Percentiles rank a stretch among this genome's conserved stretches.
Conservation (phyloP, 2,113 vertebrate genomes). For the Cavia porcellus region DNA sequence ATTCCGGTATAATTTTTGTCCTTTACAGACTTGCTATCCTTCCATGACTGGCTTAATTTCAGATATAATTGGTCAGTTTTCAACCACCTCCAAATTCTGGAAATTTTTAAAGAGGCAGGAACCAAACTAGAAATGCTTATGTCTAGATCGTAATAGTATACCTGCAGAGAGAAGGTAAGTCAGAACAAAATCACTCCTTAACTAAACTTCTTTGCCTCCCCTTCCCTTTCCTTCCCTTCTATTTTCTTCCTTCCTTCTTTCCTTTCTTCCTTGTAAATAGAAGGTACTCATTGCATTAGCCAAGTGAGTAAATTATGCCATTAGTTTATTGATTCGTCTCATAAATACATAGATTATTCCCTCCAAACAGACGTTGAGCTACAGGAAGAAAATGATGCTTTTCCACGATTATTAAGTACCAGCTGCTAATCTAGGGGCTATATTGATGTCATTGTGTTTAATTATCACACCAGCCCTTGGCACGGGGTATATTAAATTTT, state of each 20-base stretch:
- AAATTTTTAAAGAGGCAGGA: not conserved
- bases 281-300: not conserved
- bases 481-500: not conserved
- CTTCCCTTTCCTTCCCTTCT: fast-evolving
- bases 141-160: not conserved
- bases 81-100: not conserved
- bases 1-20: not conserved
- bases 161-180: fast-evolving
- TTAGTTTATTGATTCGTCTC: not conserved
- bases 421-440: not conserved
- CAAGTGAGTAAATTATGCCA: not conserved
- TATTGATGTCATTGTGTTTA: not conserved
- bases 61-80: not conserved
- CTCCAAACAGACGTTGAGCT: not conserved
- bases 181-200: not conserved
- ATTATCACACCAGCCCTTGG: not conserved
- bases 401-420: not conserved
- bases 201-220: fast-evolving
- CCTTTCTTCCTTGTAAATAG: not conserved
- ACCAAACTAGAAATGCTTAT: not conserved
- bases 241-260: not conserved
- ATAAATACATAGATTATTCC: not conserved
- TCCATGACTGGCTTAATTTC: not conserved
- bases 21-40: not conserved
- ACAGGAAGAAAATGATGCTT: not conserved